A percentile compares a stretch with the other conserved stretches of the same genome.
Evolutionary conservation across 64 coral and sea anemone genomes (phyloP).

Genomic region (Anthopleura sola): DNA sequence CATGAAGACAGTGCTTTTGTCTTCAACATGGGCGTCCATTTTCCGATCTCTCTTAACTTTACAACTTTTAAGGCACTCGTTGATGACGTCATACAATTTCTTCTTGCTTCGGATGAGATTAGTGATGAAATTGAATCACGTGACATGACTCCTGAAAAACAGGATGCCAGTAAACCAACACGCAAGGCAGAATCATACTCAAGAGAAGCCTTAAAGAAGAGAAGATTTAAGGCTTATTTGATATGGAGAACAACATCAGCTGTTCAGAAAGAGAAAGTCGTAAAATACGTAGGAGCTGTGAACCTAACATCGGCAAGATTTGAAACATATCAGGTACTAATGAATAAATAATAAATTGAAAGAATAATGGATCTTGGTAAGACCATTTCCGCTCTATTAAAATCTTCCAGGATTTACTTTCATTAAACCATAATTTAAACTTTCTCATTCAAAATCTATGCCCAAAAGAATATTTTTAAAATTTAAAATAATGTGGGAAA

Average conservation of each 20-base stretch:
- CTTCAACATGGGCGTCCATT: constrained; percentile 80
- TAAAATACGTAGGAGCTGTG: not conserved
- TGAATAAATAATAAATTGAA: too few relatives aligned
- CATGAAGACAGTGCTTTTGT: constrained; percentile 55
- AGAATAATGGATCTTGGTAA: too few relatives aligned
- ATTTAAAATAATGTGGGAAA: too few relatives aligned
- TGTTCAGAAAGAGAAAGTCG: constrained; percentile 67
- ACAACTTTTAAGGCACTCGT: constrained; percentile 36
- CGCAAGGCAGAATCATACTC: not conserved
- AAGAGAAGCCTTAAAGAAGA: not conserved
- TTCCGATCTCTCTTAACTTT: constrained; percentile 50
- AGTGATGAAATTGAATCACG: not conserved
- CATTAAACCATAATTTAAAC: too few relatives aligned
- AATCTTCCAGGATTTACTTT: too few relatives aligned
- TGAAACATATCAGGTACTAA: too few relatives aligned
- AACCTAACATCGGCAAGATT: too few relatives aligned
- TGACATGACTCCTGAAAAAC: not conserved
- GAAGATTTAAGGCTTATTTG: not conserved
- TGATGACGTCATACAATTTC: not conserved
- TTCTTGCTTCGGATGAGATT: not conserved
- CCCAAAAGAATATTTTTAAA: too few relatives aligned
- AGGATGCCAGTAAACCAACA: not conserved
- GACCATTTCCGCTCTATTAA: too few relatives aligned
- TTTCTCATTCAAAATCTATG: too few relatives aligned
- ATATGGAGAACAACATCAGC: constrained; percentile 81